Percentiles rank a stretch among this genome's conserved stretches.
Conservation (phyloP, 2,797 vertebrate species). For the Clarias pachynema region DNA sequence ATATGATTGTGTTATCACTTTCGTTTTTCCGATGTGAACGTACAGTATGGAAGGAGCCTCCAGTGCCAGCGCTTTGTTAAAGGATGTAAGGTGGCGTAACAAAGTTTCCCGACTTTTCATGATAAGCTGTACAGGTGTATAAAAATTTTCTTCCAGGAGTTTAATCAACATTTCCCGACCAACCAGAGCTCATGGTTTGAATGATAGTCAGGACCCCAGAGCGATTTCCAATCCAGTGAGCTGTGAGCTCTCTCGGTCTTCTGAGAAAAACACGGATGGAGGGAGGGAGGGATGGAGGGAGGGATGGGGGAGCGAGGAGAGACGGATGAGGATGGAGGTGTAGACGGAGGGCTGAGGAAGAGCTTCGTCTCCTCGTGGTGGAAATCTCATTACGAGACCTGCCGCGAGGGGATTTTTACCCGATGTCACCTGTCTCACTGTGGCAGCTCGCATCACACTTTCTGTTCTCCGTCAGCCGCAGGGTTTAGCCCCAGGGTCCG, state of each 20-base stretch:
- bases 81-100: neutral
- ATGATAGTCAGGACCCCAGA: neutral
- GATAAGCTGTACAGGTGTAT: too few relatives aligned
- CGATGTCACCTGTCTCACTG: conserved; percentile 36
- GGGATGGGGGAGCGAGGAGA: neutral
- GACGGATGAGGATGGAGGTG: neutral
- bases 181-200: too few relatives aligned
- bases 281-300: neutral
- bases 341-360: conserved; percentile 5
- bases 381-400: conserved; percentile 60
- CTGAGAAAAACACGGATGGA: neutral
- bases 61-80: neutral
- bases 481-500: neutral
- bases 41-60: neutral
- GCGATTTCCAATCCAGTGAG: neutral
- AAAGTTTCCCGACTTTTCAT: neutral
- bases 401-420: conserved; percentile 43
- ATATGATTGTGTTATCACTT: neutral
- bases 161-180: neutral
- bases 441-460: conserved; percentile 61
- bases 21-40: neutral
- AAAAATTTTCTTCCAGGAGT: neutral
- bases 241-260: neutral
- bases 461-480: conserved; percentile 23
- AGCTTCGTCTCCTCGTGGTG: conserved; percentile 47